Evolutionary conservation across 2,888 invertebrate species (phyloP), one percentile per base, ranked within the genome.

Genomic region (Ichneumoninae sp.): DNA sequence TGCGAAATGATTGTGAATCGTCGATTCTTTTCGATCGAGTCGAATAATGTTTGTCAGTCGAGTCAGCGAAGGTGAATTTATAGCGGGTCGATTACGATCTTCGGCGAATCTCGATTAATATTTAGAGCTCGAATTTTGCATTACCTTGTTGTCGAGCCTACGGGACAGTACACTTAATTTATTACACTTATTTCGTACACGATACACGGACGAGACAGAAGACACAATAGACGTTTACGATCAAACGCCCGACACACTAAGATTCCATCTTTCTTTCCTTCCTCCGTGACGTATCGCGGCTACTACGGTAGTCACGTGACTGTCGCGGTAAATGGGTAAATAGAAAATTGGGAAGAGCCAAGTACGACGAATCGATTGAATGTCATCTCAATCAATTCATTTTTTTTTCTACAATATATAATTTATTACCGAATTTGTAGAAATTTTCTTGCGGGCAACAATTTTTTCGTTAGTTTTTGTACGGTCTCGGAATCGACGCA

Each of bases 191-290:
- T 70, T 68, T 52, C 30, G 60, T 26, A 74, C 50, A 40, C 40
- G 70, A 44, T n/a, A 73, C 33, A 66, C 60, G 10, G 33, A 68
- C 60, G 47, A 76, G 66, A 79, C 52, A 73, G 52, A 76, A 68
- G 40, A 69, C 16, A 70, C 19, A 54, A 71, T n/a, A 66, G n/a
- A 74, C 68, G 50, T 22, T 16, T 65, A 8, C 44, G 69, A 80
- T 70, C 70, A 76, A 65, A 71, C 82, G 66, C 75, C 82, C 82
- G 76, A 85, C 68, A 65, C 10, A 83, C 83, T 83, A 57, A 63
- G 82, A 75, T 63, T 87, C 88, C 88, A 87, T 88, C 85, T 88
- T 88, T 81, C 19, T 26, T 57, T 22, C 77, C 44, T 47, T 85
- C 68, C 74, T 71, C 84, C 73, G 69, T 86, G 83, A 83, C 85